Percentiles rank a stretch among this genome's conserved stretches.
Evolutionary conservation across 2,113 vertebrate genomes (phyloP).

Genomic region (Platichthys flesus): DNA sequence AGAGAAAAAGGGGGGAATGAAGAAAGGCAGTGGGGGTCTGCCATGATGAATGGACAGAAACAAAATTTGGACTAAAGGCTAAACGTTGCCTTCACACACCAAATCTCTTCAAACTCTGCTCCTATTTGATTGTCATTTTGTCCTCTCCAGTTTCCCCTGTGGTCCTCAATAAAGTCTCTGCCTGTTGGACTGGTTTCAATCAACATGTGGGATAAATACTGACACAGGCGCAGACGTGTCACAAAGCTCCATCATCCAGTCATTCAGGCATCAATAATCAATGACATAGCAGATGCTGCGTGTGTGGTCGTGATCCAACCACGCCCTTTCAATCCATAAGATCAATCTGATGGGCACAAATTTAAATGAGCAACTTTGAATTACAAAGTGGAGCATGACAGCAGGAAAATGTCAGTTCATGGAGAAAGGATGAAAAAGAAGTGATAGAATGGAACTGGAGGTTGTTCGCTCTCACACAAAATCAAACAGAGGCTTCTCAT

Average conservation of each 20-base stretch:
- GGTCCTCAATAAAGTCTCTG: no score
- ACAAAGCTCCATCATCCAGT: not conserved
- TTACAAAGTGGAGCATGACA: no score
- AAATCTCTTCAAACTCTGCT: not conserved
- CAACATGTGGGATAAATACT: not conserved
- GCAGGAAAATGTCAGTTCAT: not conserved
- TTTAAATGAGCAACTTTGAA: no score
- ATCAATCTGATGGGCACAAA: no score
- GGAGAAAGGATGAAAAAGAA: not conserved
- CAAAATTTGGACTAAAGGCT: not conserved
- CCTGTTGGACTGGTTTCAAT: not conserved
- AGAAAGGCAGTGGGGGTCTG: not conserved
- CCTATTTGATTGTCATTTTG: not conserved
- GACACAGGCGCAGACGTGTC: not conserved
- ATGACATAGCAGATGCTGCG: not conserved
- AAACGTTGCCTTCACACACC: not conserved
- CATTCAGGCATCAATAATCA: not conserved
- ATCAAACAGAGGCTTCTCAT: not conserved
- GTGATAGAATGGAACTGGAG: not conserved
- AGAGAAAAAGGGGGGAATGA: not conserved
- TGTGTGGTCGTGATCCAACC: not conserved
- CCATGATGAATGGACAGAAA: slow-evolving; percentile 1
- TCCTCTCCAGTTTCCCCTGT: not conserved
- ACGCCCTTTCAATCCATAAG: not conserved
- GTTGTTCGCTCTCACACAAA: not conserved